Conservation (phyloP, 1,140 invertebrate species). For the Calliphora vicina region DNA sequence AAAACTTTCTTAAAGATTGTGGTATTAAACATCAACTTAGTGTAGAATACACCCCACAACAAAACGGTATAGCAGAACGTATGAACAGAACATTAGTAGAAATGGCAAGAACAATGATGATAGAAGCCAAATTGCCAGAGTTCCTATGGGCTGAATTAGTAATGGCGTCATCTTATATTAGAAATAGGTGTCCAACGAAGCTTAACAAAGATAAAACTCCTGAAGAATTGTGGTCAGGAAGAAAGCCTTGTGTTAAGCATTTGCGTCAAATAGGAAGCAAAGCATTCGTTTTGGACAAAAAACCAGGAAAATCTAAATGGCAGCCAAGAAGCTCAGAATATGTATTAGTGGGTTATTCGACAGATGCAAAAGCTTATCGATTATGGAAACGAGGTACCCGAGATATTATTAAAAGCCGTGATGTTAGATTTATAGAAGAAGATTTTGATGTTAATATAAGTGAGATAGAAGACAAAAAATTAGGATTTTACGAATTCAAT, state of each 20-base stretch:
- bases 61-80: constrained; percentile 55
- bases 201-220: constrained; percentile 18
- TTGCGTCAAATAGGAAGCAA: background rate
- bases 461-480: no score
- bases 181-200: constrained; percentile 37
- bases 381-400: no score
- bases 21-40: constrained; percentile 43
- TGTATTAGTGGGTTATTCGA: background rate
- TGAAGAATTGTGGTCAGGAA: constrained; percentile 12
- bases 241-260: constrained; percentile 11
- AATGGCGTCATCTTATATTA: constrained; percentile 29
- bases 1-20: constrained; percentile 32
- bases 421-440: no score
- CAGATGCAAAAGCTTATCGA: no score
- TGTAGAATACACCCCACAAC: constrained; percentile 52
- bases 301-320: background rate
- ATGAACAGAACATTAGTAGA: constrained; percentile 48
- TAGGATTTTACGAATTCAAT: no score
- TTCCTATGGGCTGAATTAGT: constrained; percentile 64
- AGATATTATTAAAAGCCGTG: no score
- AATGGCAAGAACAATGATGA: constrained; percentile 44
- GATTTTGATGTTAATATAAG: no score
- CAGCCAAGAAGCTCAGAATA: background rate
- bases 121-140: constrained; percentile 53
- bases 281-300: constrained; percentile 1